phyloP scores from a whole-genome alignment of 2,113 vertebrate genomes.

The Sus scrofa region T2T-Sscrofa CM000813.6:135668001-135668500 shows the following conservation, averaged over 20 bases:
- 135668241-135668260: neutral
- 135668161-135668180: neutral
- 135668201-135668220: neutral
- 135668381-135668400: neutral
- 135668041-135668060: neutral
- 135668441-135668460: neutral
- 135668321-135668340: neutral
- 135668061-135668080: neutral
- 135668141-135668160: neutral
- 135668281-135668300: neutral
- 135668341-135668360: neutral
- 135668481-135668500: neutral
- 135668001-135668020: neutral
- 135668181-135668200: neutral
- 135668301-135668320: neutral
- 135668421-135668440: neutral
- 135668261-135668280: neutral
- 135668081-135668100: neutral
- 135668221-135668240: neutral
- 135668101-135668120: neutral
- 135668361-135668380: neutral
- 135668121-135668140: neutral
- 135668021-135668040: neutral
- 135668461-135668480: neutral
- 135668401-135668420: slow-evolving; percentile 8